Conservation (phyloP, 35 echinoderm and acorn worm genomes). For the Ophioderma brevispina region DNA sequence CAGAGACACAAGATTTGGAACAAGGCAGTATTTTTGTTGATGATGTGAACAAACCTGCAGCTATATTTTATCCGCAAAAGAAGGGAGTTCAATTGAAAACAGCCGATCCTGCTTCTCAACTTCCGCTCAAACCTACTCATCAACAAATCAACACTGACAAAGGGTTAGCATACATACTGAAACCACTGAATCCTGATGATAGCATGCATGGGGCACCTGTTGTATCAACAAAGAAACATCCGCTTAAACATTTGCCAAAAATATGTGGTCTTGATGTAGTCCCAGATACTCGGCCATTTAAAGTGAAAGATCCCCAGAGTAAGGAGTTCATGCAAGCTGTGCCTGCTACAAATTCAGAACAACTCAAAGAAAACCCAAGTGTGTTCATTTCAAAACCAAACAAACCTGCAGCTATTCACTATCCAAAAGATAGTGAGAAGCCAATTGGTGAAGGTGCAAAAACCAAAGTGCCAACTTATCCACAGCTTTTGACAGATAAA, state of each 20-base stretch:
- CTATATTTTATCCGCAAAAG: conserved; percentile 29
- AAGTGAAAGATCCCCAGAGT: not conserved
- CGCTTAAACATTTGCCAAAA: not conserved
- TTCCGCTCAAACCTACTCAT: not conserved
- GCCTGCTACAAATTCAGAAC: not conserved
- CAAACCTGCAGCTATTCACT: not conserved
- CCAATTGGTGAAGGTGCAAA: not conserved
- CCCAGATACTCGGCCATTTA: not conserved
- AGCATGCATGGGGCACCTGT: not conserved
- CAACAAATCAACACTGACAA: conserved; percentile 37
- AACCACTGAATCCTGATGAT: conserved; percentile 6
- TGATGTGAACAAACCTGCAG: conserved; percentile 1
- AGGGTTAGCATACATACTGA: conserved; percentile 47
- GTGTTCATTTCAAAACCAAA: not conserved
- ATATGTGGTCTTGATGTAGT: not conserved
- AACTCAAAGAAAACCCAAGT: not conserved
- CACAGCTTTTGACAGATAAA: not conserved
- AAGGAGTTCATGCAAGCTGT: not conserved
- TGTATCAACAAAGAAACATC: not conserved
- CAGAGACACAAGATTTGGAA: conserved; percentile 8
- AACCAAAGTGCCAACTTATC: not conserved
- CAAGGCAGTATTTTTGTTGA: conserved; percentile 10
- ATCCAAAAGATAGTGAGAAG: not conserved
- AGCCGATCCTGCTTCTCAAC: not conserved
- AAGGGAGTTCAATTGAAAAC: not conserved